Evolutionary conservation across 1,140 invertebrate species (phyloP).

Genomic region (Caenorhabditis brenneri): DNA sequence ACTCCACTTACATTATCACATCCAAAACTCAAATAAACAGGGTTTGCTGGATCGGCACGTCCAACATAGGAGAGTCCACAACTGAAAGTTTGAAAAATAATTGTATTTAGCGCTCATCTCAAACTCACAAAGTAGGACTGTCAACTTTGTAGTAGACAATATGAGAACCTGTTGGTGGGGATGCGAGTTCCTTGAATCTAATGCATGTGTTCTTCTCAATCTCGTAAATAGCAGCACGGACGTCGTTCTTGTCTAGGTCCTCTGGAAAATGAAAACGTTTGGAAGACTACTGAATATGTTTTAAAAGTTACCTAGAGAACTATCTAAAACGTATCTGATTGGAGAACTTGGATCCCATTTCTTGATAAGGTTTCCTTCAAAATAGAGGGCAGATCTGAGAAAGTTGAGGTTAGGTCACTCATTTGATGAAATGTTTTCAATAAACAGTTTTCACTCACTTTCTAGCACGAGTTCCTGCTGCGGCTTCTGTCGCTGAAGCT

Average conservation of each 20-base stretch:
- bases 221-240: slow-evolving; percentile 46
- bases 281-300: background rate
- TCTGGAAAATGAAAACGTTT: background rate
- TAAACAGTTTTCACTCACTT: background rate
- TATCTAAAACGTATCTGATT: slow-evolving; percentile 31
- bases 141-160: slow-evolving; percentile 55
- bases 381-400: slow-evolving; percentile 30
- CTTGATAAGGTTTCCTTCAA: slow-evolving; percentile 41
- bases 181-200: slow-evolving; percentile 35
- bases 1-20: slow-evolving; percentile 36
- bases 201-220: slow-evolving; percentile 53
- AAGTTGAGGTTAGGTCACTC: too few relatives aligned
- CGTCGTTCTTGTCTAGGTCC: slow-evolving; percentile 48
- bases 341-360: slow-evolving; percentile 44
- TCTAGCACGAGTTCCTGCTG: background rate
- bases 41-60: slow-evolving; percentile 46
- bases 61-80: slow-evolving; percentile 55
- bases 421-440: too few relatives aligned
- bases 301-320: background rate
- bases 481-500: too few relatives aligned
- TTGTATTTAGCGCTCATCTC: background rate
- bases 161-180: slow-evolving; percentile 29
- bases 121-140: slow-evolving; percentile 51
- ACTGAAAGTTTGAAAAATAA: slow-evolving; percentile 53
- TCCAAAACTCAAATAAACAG: slow-evolving; percentile 54